A percentile compares a stretch with the other conserved stretches of the same genome.
Conservation (phyloP, 2,888 invertebrate genomes). For the Dryadula phaetusa region DNA sequence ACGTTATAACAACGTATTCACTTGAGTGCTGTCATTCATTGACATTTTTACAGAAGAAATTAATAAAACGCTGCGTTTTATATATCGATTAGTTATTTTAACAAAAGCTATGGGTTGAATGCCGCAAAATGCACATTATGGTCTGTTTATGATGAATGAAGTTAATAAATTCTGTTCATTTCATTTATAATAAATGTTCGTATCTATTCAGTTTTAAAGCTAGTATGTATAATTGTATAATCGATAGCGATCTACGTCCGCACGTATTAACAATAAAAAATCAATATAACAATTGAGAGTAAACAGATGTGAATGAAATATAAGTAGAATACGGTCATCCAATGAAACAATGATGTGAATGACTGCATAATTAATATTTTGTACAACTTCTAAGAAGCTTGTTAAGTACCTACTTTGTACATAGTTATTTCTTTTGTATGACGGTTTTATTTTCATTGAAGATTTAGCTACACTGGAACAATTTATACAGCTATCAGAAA, state of each 20-base stretch:
- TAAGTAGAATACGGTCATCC: background rate
- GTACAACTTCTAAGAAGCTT: background rate
- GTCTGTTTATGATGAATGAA: too few species aligned
- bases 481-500: too few species aligned
- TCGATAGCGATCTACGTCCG: background rate
- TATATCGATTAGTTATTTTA: too few species aligned
- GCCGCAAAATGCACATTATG: too few species aligned
- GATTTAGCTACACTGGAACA: too few species aligned
- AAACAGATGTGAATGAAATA: background rate
- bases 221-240: too few species aligned
- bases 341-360: constrained; percentile 5
- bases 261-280: constrained; percentile 11
- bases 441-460: too few species aligned
- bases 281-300: constrained; percentile 12
- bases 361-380: background rate
- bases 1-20: background rate
- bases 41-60: too few species aligned
- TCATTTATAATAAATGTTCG: background rate
- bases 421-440: too few species aligned
- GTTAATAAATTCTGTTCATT: background rate
- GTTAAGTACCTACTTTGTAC: background rate
- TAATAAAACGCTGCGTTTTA: too few species aligned
- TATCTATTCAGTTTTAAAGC: background rate
- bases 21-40: background rate
- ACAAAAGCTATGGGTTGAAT: background rate